Evolutionary conservation across 2,113 vertebrate species (phyloP), one percentile per base, ranked within the genome.

Genomic region (Turdus rufiventris): DNA sequence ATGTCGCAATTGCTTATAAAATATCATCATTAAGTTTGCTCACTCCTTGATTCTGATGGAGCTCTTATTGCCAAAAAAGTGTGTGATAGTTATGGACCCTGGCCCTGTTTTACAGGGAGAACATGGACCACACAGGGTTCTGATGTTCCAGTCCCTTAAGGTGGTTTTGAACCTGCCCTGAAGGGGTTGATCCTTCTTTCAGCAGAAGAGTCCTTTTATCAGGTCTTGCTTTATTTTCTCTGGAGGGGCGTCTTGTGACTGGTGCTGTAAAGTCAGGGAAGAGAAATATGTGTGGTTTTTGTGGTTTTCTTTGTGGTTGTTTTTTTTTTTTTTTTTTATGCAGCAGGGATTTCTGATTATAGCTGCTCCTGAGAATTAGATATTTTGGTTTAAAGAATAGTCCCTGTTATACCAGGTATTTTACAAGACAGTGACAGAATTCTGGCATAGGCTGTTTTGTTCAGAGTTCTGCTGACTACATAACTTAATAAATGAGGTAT

Each of bases 381-480:
- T 80, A 31, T 43, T 85, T 89, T 58, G 14, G 14, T 20, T 74
- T 60, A 43, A 54, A 54, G 19, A 85, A 31, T 18, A n/a, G 33
- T 58, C 29, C 19, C 17, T 31, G 19, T 38, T 58, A 38, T 40
- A 29, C 62, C 4, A n/a, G 8, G 3, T 75, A 42, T 63, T 91
- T 94, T 77, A 40, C 5, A 7, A 53, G 61, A 56, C 45, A 16
- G 28, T 62, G 43, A 50, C 33, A 43, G 76, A 79, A 33, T 91
- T 89, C 33, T 50, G 53, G 88, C 87, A 70, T 19, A 9, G 50
- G 53, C 48, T 79, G 73, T 91, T 95, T 87, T 84, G 38, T 95
- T 96, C 89, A 73, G 51, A 80, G 91, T 95, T 96, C 83, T 97
- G 85, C 91, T 96, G 93, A 94, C 91, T 76, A 12, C 31, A 56